Evolutionary conservation across 2,797 vertebrate species (phyloP), one percentile per base, ranked within the genome.

Genomic region (Cottoperca gobio): DNA sequence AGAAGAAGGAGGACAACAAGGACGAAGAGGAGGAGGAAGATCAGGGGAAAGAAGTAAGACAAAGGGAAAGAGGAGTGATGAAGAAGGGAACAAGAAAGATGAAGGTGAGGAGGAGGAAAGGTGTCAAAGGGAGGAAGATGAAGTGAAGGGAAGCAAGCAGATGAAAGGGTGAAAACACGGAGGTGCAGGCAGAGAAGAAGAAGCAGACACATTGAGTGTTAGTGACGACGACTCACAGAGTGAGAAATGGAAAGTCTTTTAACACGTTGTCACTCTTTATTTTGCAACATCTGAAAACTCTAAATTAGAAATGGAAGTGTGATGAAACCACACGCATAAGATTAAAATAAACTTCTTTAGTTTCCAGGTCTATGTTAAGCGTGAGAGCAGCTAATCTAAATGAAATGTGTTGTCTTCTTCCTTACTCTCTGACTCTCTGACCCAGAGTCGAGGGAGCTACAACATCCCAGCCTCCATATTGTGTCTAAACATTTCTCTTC

Each of bases 141-240:
- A 1, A 24, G 62, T 1, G 19, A 16, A 19, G 46, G 21, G 2
- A 0, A 19, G 2, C n/a, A 7, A 37, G 5, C 16, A 46, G 33
- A 54, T 8, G 7, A 14, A 70, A 4, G 6, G 24, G 71, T 28
- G 31, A 43, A 11, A 35, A 39, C 23, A 48, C 11, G 16, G 39
- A 54, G 52, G 16, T 3, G n/a, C 14, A 61, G 24, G 46, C 0
- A 3, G 21, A 23, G 48, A 64, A 6, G 4, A 81, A 42, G 23
- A 73, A 61, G 24, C 28, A 49, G 48, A 60, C 35, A 67, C 37
- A 64, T 16, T 33, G 17, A 24, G 5, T 0, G 4, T 67, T 62
- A 72, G 6, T 68, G 6, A 79, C 59, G 59, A 76, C 19, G 54
- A 55, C 76, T 83, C 71, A 81, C 33, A 55, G 1, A n/a, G 50